Conservation (phyloP, 2,888 invertebrate genomes). For the Drosophila fungiperda region DNA sequence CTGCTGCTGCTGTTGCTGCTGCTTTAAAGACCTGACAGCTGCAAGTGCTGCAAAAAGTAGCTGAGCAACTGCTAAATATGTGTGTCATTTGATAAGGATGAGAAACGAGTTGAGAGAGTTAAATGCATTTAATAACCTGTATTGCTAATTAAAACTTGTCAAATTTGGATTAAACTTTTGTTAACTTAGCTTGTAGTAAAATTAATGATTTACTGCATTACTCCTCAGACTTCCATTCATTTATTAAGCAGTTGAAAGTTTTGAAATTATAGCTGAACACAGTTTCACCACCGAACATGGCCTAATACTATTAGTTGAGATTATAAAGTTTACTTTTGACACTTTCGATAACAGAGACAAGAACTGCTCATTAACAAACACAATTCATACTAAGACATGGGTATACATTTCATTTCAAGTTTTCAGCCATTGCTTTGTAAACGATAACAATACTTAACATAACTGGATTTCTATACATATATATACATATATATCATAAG, state of each 20-base stretch:
- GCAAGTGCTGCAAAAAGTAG: conserved; percentile 6
- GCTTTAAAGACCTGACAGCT: conserved; percentile 35
- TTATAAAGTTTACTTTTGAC: not conserved
- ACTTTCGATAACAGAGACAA: not conserved
- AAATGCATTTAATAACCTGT: not conserved
- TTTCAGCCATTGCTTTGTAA: not conserved
- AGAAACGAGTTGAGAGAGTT: not conserved
- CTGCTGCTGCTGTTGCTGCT: conserved; percentile 18
- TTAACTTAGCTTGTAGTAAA: not conserved
- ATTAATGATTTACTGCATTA: not conserved
- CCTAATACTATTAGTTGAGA: not conserved
- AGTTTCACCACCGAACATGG: not conserved
- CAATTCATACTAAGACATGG: not conserved
- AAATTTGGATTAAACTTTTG: not conserved
- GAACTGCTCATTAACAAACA: conserved; percentile 1
- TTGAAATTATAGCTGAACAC: not conserved
- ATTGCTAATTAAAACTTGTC: not conserved
- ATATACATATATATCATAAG: not conserved
- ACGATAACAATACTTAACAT: not conserved
- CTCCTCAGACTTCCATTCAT: not conserved
- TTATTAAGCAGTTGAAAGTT: not conserved
- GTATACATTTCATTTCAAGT: not conserved
- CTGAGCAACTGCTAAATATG: conserved; percentile 3
- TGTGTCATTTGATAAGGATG: conserved; percentile 9
- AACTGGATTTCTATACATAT: not conserved